Conservation (phyloP, 1,140 invertebrate species). For the Meteorus sp. region DNA sequence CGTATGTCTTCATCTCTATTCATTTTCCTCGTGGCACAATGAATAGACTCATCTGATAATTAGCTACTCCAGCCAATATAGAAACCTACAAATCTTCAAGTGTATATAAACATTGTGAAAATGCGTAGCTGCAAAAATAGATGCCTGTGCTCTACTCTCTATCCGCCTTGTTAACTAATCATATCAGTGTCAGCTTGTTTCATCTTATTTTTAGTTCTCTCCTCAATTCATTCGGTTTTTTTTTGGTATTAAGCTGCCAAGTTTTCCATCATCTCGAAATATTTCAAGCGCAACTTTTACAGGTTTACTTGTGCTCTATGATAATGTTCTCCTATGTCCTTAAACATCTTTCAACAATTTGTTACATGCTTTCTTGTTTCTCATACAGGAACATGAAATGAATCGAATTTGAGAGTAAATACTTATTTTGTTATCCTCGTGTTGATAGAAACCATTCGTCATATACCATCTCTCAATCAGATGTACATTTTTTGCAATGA, state of each 20-base stretch:
- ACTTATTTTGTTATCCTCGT: no score
- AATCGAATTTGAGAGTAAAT: no score
- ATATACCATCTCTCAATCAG: no score
- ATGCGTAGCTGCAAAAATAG: constrained; percentile 51
- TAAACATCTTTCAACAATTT: no score
- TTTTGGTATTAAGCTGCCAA: constrained; percentile 52
- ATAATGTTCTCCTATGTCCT: no score
- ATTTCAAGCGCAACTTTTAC: constrained; percentile 5
- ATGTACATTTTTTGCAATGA: no score
- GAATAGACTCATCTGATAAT: no score
- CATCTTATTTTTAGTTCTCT: constrained; percentile 19
- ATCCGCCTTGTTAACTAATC: constrained; percentile 9
- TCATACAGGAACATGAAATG: no score
- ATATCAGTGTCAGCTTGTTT: constrained; percentile 16
- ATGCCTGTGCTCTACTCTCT: constrained; percentile 38
- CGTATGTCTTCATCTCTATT: background rate
- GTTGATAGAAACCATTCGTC: no score
- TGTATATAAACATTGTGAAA: constrained; percentile 45
- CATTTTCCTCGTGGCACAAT: background rate
- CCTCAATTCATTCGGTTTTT: constrained; percentile 29
- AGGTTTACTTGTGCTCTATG: no score
- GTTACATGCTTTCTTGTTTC: no score
- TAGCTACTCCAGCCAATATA: no score
- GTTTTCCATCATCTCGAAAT: constrained; percentile 35
- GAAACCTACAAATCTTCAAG: constrained; percentile 25